Evolutionary conservation across 2,113 vertebrate genomes (phyloP).

Genomic region (Acanthochromis polyacanthus): DNA sequence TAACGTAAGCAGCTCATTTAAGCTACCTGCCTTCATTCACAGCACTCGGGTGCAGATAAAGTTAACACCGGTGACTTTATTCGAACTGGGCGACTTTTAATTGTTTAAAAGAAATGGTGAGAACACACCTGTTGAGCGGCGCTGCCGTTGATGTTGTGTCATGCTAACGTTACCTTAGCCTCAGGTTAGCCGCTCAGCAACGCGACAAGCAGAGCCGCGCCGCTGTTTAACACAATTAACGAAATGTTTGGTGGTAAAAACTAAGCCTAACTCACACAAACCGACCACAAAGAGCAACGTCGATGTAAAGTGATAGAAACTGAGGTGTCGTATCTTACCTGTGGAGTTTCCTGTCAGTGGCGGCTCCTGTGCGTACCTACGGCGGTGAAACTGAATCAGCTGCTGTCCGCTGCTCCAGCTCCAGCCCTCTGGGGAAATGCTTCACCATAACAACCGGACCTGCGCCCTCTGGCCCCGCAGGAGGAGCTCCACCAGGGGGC

Average conservation of each 20-base stretch:
- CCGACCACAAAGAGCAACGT: background rate
- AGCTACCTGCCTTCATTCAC: slow-evolving; percentile 13
- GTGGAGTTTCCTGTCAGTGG: slow-evolving; percentile 22
- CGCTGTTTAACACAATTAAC: slow-evolving; percentile 15
- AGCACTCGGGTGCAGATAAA: background rate
- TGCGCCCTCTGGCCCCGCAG: slow-evolving; percentile 12
- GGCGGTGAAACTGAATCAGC: slow-evolving; percentile 58
- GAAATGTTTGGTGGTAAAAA: background rate
- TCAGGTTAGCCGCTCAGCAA: slow-evolving; percentile 55
- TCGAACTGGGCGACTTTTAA: background rate
- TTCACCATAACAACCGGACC: slow-evolving; percentile 85
- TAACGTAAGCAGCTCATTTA: slow-evolving; percentile 41
- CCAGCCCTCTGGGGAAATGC: slow-evolving; percentile 73
- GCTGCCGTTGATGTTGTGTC: slow-evolving; percentile 5
- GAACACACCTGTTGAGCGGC: slow-evolving; percentile 16
- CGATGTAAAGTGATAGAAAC: background rate
- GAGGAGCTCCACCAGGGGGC: slow-evolving; percentile 59
- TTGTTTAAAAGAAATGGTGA: background rate
- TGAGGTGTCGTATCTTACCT: slow-evolving; percentile 62
- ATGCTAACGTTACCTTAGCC: slow-evolving; percentile 63
- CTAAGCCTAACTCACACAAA: background rate
- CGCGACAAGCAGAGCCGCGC: background rate
- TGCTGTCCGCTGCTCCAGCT: slow-evolving; percentile 44
- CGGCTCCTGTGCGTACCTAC: slow-evolving; percentile 11
- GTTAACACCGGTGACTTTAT: background rate